Evolutionary conservation across 2,888 invertebrate genomes (phyloP), one percentile per base, ranked within the genome.

Genomic region (Lucinisca nassula): DNA sequence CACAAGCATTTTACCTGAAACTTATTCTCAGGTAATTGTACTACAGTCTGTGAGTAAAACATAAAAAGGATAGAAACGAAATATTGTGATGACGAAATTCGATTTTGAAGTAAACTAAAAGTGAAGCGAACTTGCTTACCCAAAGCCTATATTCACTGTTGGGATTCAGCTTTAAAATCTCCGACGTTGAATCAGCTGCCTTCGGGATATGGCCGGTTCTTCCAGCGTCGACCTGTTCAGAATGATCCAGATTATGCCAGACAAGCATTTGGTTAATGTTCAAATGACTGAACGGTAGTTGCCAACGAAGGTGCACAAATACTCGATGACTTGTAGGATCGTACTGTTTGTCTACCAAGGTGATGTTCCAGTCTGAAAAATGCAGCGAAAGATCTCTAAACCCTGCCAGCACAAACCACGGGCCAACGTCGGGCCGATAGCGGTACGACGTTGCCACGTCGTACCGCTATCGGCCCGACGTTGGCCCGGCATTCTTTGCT

Each of bases 261-360:
- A 90, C 85, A 1, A 88, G n/a, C 40, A 87, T 85, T n/a, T 87
- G 85, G 12, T 79, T 58, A 30, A 91, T 86, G n/a, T 80, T 58
- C 6, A 87, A 81, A 32, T 85, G 87, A 74, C 91, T 90, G 37
- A 92, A 91, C 21, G 91, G 91, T 21, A 90, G 74, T 6, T 87
- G 55, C 93, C 93, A 93, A 32, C 85, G 85, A 21, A 93, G 32
- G 6, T 86, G 79, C 21, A 88, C 88, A 27, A 87, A 81, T 27
- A 92, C 91, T 21, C 61, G 82, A 10, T 86, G 37, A n/a, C 86
- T 91, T 21, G 70, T 40, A 3, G 76, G 40, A 75, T 92, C 88
- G 79, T 87, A 93, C n/a, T 83, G 58, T 82, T 87, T 85, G 21
- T 80, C 80, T 1, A 70, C 76, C 10, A 80, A 30, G 10, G 87